Evolutionary conservation across 2,113 vertebrate genomes (phyloP), one percentile per base, ranked within the genome.

Genomic region (Saccopteryx leptura): DNA sequence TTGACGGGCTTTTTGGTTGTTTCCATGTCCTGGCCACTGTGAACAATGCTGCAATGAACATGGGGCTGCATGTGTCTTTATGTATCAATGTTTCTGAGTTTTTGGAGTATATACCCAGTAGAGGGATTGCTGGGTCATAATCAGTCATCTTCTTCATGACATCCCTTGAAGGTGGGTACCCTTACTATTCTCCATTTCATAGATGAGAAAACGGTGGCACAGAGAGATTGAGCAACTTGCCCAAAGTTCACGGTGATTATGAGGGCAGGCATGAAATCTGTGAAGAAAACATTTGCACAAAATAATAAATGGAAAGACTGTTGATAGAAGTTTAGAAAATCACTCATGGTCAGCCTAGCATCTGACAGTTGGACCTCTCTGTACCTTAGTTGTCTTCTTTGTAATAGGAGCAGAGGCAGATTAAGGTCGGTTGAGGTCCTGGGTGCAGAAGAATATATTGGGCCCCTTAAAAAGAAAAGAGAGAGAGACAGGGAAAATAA

Each of bases 151-250:
- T 39, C 39, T 39, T 39, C 39, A 0, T 48, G 19, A 60, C 4
- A 56, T 79, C 11, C 33, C 26, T 21, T 74, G 19, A 31, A 31
- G 9, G 7, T 81, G 48, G 4, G 31, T 24, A 8, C 9, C 52
- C 2, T 71, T 83, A 18, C 5, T 79, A 4, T 54, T 91, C 8
- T n/a, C 17, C 33, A 28, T 87, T 78, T 68, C 18, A 79, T 14
- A 90, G 92, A 28, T 52, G 2, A 96, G 58, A 87, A 96, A 92
- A 87, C 10, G 26, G 12, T 96, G 50, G 11, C 71, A 69, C 24
- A 65, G 12, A 63, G 26, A 82, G 28, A 3, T 46, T 50, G 63
- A 94, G 33, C 21, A 65, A n/a, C 9, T 66, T 91, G 23, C 26
- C 9, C 4, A 63, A 2, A 21, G 24, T 90, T 91, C 23, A 39